These are phyloP conservation scores for Orestias chungarensis DNA, from an alignment of 2,797 vertebrate species.

Conservation along the genomic window DNA sequence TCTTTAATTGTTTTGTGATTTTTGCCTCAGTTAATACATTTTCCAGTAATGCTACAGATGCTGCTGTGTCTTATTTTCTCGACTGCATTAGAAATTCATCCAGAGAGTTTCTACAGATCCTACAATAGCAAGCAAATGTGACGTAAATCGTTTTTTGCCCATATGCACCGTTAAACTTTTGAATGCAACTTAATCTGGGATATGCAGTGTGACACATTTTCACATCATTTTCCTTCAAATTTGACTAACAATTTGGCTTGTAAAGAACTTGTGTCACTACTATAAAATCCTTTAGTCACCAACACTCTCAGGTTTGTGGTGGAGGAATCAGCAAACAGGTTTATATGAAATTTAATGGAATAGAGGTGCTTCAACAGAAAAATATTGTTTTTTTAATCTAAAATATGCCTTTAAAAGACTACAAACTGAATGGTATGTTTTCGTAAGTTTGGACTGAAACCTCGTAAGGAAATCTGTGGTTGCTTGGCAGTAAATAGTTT, in stretches of 20 bases:
- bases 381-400: background rate
- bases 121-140: too few species aligned
- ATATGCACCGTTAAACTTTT: background rate
- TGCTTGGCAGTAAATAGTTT: slow-evolving; percentile 3
- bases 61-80: too few species aligned
- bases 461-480: background rate
- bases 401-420: background rate
- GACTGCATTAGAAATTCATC: too few species aligned
- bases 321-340: background rate
- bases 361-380: background rate
- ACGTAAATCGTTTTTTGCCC: too few species aligned
- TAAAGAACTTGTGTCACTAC: background rate
- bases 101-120: too few species aligned
- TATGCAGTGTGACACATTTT: background rate
- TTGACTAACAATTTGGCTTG: background rate
- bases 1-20: too few species aligned
- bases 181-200: background rate
- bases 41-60: too few species aligned
- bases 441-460: background rate
- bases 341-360: background rate
- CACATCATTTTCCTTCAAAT: background rate
- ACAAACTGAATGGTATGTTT: background rate
- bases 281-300: background rate
- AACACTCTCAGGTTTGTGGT: background rate
- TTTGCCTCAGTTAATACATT: too few species aligned